Evolutionary conservation across 2,888 invertebrate genomes (phyloP).

Genomic region (Trichopoda pennipes): DNA sequence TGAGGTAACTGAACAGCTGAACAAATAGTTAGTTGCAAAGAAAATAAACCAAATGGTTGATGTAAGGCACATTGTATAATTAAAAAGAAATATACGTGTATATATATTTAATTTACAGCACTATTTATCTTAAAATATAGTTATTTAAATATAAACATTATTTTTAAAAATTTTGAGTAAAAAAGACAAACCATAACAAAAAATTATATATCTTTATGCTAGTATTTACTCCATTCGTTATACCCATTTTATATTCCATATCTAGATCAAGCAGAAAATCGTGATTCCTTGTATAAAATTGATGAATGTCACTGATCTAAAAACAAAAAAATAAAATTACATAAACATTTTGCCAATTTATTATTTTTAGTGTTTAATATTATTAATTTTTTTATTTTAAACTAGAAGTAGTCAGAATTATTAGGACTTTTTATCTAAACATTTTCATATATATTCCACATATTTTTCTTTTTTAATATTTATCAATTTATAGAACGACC

Average conservation of each 20-base stretch:
- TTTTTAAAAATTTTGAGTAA: conserved; percentile 38
- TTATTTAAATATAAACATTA: conserved; percentile 41
- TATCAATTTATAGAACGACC: too few relatives aligned
- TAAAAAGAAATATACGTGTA: conserved; percentile 53
- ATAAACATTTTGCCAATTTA: not conserved
- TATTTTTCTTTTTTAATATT: too few relatives aligned
- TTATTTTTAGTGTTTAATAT: not conserved
- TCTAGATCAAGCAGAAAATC: conserved; percentile 80
- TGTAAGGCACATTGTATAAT: conserved; percentile 70
- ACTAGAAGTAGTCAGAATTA: too few relatives aligned
- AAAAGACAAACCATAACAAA: conserved; percentile 31
- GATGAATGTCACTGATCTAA: conserved; percentile 87
- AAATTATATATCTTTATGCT: conserved; percentile 33
- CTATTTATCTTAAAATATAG: conserved; percentile 56
- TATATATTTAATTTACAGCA: conserved; percentile 51
- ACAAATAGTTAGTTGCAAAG: not conserved
- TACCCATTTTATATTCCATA: conserved; percentile 81
- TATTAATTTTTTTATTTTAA: too few relatives aligned
- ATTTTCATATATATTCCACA: too few relatives aligned
- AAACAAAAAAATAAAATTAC: conserved; percentile 60
- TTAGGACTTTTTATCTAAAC: too few relatives aligned
- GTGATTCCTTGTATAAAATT: conserved; percentile 87
- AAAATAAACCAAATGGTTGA: conserved; percentile 61
- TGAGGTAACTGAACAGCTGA: not conserved
- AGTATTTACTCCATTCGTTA: conserved; percentile 70